phyloP scores from a whole-genome alignment of 2,113 vertebrate genomes.

The Holacanthus passer region DNA sequence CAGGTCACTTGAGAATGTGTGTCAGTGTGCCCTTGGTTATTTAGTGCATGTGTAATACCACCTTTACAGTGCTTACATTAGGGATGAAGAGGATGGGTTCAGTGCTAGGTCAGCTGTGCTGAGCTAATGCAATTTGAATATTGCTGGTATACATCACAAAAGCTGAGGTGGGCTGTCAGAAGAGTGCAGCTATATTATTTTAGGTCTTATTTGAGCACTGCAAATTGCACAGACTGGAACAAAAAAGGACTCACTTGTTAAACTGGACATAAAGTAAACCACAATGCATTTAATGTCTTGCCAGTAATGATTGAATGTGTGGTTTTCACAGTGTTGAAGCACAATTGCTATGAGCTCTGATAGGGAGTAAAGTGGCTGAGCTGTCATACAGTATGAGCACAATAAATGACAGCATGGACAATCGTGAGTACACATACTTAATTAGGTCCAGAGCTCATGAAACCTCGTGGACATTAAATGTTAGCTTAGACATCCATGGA shows the following conservation, averaged over 20 bases:
- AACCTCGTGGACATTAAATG: constrained; percentile 1
- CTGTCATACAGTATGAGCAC: not conserved
- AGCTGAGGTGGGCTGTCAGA: constrained; percentile 15
- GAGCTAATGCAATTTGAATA: constrained; percentile 11
- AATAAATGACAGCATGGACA: constrained; percentile 9
- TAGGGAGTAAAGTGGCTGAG: not conserved
- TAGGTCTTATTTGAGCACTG: constrained; percentile 13
- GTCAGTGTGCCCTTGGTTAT: constrained; percentile 4
- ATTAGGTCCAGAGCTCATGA: constrained; percentile 16
- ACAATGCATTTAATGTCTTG: constrained; percentile 6
- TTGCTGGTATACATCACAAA: constrained; percentile 42
- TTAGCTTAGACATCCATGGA: not conserved
- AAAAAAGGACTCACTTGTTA: not conserved
- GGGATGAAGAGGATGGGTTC: constrained; percentile 39
- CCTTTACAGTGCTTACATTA: constrained; percentile 28
- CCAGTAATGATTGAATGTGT: constrained; percentile 13
- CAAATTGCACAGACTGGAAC: not conserved
- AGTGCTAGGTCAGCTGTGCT: constrained; percentile 19
- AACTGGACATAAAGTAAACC: constrained; percentile 7
- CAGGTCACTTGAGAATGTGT: not conserved
- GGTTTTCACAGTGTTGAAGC: constrained; percentile 8
- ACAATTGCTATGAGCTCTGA: not conserved
- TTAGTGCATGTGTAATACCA: constrained; percentile 34
- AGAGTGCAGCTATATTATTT: not conserved
- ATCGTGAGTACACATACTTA: constrained; percentile 16